A percentile compares a stretch with the other conserved stretches of the same genome.
phyloP scores from a whole-genome alignment of 2,888 invertebrate species.

The Pandemis cinnamomeana region DNA sequence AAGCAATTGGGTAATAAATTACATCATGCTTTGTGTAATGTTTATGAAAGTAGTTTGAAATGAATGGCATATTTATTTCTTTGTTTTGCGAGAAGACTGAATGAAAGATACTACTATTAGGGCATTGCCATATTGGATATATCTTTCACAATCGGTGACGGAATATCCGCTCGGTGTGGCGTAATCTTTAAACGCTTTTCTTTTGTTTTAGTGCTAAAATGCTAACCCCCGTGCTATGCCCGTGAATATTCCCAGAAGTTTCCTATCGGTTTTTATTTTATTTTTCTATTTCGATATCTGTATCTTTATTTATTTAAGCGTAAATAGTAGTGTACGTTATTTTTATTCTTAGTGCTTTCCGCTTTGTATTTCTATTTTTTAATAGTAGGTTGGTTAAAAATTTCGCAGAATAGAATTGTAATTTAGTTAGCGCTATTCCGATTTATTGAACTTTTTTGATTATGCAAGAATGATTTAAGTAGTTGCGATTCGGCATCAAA shows the following conservation, averaged over 20 bases:
- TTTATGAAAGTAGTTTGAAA: slow-evolving; percentile 9
- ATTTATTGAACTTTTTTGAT: too few species aligned
- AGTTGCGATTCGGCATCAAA: too few species aligned
- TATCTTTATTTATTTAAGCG: background rate
- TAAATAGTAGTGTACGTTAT: background rate
- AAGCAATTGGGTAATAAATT: background rate
- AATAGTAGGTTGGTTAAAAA: background rate
- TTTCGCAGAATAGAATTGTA: background rate
- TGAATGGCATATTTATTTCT: background rate
- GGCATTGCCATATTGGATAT: background rate
- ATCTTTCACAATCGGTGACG: background rate
- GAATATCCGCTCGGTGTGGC: background rate
- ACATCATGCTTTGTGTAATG: background rate
- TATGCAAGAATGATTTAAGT: too few species aligned
- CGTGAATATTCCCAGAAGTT: slow-evolving; percentile 10
- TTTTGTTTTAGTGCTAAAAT: slow-evolving; percentile 32
- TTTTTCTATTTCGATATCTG: background rate
- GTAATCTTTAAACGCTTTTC: background rate
- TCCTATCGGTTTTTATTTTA: slow-evolving; percentile 23
- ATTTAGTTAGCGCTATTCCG: background rate
- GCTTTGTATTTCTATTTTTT: background rate
- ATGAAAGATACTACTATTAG: slow-evolving; percentile 16
- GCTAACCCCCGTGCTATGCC: background rate
- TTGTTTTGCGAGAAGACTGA: slow-evolving; percentile 24
- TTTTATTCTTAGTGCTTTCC: slow-evolving; percentile 2